Base-by-base conservation (phyloP, 2,888 invertebrate species). In the Melinaea marsaeus region DNA sequence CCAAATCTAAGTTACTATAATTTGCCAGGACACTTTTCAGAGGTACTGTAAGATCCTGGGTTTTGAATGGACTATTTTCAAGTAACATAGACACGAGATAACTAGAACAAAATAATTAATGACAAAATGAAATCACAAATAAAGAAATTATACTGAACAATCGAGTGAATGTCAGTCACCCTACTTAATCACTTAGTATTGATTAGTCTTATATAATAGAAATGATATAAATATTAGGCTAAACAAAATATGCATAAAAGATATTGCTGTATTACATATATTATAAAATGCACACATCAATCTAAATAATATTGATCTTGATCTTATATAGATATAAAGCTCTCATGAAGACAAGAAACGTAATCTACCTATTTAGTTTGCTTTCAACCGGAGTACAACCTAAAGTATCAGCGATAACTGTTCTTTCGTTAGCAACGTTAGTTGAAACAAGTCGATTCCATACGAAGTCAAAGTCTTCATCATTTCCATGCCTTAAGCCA, bases 401-500 rank as follows among this genome's bases (percentile, higher is more conserved):
- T 45, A 96, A 79, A 6, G 93, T 90, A 1, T 85, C 81, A 9
- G 93, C 84, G 4, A 95, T 91, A 0, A 90, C 80, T 13, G 88
- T 82, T 62, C 93, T 91, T 76, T 95, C 95, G 9, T 93, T 91
- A 0, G 93, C 93, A 0, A 93, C 82, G 58, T 93, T 92, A 0
- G 92, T 88, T 0, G 80, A 80, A 13, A 79, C 69, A 84, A 93
- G 94, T 47, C 91, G 88, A 2, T 88, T 74, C 93, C 94, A 94
- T 13, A 94, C 78, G 74, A 92, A 93, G 0, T 93, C 84, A 91
- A 94, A 96, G 66, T 95, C 94, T 0, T 86, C 82, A 6, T 81
- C 83, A 2, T 84, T 82, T 0, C 94, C 94, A 58, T 89, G 75
- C 11, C 90, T 86, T 3, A 95, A 78, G 0, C 93, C 95, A 22